Percentiles rank a stretch among this genome's conserved stretches.
phyloP scores from a whole-genome alignment of 2,797 vertebrate genomes.

The Neopelma chrysocephalum region DNA sequence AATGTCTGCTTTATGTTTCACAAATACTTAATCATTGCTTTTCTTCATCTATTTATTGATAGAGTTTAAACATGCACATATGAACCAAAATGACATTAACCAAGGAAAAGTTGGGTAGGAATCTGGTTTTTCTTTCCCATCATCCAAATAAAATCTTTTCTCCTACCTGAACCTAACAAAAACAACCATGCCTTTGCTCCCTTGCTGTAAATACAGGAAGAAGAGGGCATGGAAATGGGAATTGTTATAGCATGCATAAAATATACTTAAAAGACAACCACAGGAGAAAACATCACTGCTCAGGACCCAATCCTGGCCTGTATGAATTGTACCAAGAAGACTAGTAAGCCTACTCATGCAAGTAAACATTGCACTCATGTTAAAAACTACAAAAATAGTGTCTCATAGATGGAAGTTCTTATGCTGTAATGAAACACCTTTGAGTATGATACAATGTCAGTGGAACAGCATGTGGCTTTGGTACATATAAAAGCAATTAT shows the following conservation, averaged over 20 bases:
- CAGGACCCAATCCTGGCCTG: not conserved
- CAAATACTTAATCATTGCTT: conserved; percentile 59
- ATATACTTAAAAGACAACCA: not conserved
- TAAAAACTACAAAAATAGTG: conserved; percentile 19
- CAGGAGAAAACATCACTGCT: not conserved
- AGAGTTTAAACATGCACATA: conserved; percentile 5
- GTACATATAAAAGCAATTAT: conserved; percentile 54
- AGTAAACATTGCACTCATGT: not conserved
- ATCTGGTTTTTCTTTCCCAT: not conserved
- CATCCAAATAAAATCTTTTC: not conserved
- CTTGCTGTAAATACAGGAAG: not conserved
- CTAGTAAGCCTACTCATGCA: not conserved
- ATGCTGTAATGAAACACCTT: conserved; percentile 68
- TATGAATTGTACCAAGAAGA: not conserved
- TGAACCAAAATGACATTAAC: not conserved
- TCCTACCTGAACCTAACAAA: not conserved
- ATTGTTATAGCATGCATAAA: not conserved
- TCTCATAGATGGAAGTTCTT: conserved; percentile 49
- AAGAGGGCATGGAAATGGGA: not conserved
- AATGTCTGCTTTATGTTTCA: conserved; percentile 66
- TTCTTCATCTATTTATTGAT: conserved; percentile 49
- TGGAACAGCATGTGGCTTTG: conserved; percentile 63
- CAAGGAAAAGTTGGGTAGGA: not conserved
- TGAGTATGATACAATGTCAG: conserved; percentile 51
- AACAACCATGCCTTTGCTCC: not conserved